phyloP scores from a whole-genome alignment of 2,797 vertebrate species.

The Cygnus olor region DNA sequence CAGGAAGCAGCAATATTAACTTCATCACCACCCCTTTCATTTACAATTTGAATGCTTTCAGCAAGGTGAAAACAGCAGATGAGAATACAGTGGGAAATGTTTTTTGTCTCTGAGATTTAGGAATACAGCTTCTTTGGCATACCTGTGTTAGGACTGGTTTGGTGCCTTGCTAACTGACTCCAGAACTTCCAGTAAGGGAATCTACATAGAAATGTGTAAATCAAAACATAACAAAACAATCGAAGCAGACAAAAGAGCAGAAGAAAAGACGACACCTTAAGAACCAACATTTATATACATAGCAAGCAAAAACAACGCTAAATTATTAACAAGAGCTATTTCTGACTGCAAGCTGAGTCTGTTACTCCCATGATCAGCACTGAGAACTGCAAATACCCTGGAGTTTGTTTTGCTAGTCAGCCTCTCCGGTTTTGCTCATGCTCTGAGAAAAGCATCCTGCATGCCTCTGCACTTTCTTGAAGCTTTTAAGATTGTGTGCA shows the following conservation, averaged over 20 bases:
- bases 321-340: not conserved
- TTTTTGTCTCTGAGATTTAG: not conserved
- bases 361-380: not conserved
- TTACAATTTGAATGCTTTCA: not conserved
- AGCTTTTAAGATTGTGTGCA: not conserved
- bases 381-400: not conserved
- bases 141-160: not conserved
- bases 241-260: not conserved
- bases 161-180: not conserved
- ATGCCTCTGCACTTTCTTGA: not conserved
- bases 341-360: not conserved
- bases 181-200: not conserved
- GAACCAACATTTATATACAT: not conserved
- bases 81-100: not conserved
- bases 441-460: not conserved
- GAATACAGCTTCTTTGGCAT: not conserved
- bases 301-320: not conserved
- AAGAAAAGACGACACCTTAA: not conserved
- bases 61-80: not conserved
- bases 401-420: not conserved
- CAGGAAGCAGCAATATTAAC: not conserved
- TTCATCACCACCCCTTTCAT: not conserved
- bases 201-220: not conserved
- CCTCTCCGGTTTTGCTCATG: not conserved
- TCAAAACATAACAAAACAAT: not conserved